These are phyloP conservation scores for Paralichthys olivaceus DNA, from an alignment of 2,113 vertebrate species.

Conservation along the genomic window DNA sequence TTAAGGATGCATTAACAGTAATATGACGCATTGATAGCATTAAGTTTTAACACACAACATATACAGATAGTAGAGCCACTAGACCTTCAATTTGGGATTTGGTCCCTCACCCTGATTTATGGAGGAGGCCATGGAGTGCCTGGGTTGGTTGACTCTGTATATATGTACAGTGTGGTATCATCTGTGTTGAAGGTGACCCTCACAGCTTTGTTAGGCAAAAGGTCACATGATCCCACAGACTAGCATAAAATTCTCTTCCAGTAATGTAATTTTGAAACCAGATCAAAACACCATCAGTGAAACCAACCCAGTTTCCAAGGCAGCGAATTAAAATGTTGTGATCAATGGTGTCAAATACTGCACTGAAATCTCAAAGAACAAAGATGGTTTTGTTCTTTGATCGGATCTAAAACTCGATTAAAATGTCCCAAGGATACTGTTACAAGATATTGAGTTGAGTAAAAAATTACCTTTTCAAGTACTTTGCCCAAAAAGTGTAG, in stretches of 20 bases:
- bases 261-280: neutral
- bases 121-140: too few species aligned
- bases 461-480: neutral
- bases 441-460: neutral
- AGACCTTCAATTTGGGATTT: neutral
- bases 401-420: neutral
- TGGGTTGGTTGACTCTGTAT: too few species aligned
- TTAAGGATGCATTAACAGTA: too few species aligned
- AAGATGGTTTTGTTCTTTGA: neutral
- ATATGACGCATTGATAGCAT: too few species aligned
- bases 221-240: neutral
- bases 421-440: neutral
- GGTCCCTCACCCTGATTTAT: too few species aligned
- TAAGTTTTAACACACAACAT: neutral
- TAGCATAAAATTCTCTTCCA: neutral
- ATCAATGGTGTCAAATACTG: neutral
- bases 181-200: neutral
- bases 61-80: neutral
- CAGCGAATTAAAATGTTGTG: neutral
- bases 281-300: neutral
- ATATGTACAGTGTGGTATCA: neutral
- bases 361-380: neutral
- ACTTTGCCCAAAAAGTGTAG: neutral
- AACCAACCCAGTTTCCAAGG: neutral
- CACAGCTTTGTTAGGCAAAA: neutral